These are phyloP conservation scores for Cuniculus paca DNA, from an alignment of 2,797 vertebrate genomes.

Conservation along the genomic window DNA sequence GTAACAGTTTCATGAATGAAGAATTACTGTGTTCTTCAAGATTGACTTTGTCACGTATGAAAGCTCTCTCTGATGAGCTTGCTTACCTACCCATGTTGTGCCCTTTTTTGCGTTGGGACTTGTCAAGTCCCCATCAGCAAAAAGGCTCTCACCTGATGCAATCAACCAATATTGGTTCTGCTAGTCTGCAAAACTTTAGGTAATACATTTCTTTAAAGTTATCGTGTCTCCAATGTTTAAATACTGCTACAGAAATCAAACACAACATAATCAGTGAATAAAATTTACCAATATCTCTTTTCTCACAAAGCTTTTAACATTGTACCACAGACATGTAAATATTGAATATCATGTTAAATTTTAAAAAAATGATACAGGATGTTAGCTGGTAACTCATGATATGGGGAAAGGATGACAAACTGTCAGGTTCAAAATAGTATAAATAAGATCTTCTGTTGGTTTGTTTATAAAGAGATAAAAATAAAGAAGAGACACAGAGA, in stretches of 20 bases:
- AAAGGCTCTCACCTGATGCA: neutral
- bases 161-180: accelerated
- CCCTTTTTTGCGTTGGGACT: no score
- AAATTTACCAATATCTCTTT: neutral
- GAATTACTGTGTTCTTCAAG: neutral
- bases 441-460: neutral
- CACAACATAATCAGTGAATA: neutral
- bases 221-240: neutral
- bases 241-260: no score
- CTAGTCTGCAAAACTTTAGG: neutral
- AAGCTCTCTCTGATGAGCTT: neutral
- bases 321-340: neutral
- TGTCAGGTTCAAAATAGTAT: neutral
- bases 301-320: neutral
- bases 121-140: neutral
- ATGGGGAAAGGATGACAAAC: neutral
- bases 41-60: neutral
- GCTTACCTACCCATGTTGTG: neutral
- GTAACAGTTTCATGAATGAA: neutral
- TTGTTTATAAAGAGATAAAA: neutral
- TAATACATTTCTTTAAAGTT: neutral
- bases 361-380: neutral
- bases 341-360: neutral
- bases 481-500: neutral
- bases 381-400: neutral